Conservation (phyloP, 2,113 vertebrate genomes). For the Mus spicilegus region DNA sequence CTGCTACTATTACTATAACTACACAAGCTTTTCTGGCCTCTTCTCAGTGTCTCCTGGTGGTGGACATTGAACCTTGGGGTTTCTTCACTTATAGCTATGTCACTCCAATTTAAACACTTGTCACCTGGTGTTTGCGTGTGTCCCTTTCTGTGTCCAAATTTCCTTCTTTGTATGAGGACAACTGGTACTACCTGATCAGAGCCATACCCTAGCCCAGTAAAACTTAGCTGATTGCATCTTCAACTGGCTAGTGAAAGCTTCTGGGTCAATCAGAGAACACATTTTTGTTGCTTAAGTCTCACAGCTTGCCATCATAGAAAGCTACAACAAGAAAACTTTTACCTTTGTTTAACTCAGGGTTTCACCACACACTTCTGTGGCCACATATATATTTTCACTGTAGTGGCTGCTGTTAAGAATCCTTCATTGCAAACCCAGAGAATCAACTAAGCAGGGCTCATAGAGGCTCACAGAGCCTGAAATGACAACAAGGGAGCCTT, state of each 20-base stretch:
- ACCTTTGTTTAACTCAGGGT: neutral
- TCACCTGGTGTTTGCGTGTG: neutral
- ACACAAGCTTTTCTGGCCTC: neutral
- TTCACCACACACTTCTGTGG: neutral
- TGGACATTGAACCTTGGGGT: neutral
- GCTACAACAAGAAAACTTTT: neutral
- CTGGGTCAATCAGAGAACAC: neutral
- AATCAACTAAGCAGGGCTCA: neutral
- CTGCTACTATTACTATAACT: accelerated
- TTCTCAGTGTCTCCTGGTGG: neutral
- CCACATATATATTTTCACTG: no score
- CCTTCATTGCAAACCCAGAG: neutral
- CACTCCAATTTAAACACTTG: neutral
- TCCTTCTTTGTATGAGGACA: neutral
- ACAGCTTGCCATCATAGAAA: neutral
- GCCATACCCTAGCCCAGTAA: no score
- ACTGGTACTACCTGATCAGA: neutral
- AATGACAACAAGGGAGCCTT: neutral
- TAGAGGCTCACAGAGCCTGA: neutral
- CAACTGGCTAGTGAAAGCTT: neutral
- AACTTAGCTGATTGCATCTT: neutral
- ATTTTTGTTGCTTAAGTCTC: neutral
- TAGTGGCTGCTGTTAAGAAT: neutral
- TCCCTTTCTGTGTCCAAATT: neutral
- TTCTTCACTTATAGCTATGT: neutral